Base-by-base conservation (phyloP, 2,888 invertebrate species). In the Caenorhabditis panamensis region DNA sequence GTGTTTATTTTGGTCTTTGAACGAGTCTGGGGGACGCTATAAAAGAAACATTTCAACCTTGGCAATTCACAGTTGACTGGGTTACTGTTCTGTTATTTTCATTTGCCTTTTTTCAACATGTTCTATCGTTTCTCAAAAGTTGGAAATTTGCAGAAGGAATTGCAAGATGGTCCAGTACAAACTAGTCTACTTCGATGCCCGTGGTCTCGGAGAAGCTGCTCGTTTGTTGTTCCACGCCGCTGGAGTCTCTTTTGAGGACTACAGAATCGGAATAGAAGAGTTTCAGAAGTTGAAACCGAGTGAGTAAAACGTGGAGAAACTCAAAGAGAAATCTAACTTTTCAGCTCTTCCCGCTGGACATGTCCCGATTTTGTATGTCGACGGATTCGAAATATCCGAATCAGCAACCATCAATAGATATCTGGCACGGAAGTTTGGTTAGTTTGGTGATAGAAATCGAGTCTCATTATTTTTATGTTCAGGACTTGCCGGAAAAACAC, bases 141-240 rank as follows among this genome's bases (percentile, higher is more conserved):
- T n/a, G n/a, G n/a, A n/a, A n/a, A n/a, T n/a, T 31, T 31, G 4
- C 31, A 31, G 9, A 31, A 31, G 4, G 9, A 9, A 6, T 31
- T 31, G 4, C 31, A 31, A 9, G 5, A 71, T 71, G 71, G 62
- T 71, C 37, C 71, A 71, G 8, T 71, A 71, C 22, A 62, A 71
- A 44, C 31, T 75, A 11, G 59, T 41, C 0, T 75, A 66, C 49
- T 75, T 75, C 31, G 59, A 75, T 53, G 56, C 56, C n/a, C 66
- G 73, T 20, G 73, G 73, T 37, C 28, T 66, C 22, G 73, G 59
- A 24, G 73, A 75, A 53, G 49, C 37, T 6, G 28, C 56, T 22
- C 56, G 67, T 31, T 44, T 56, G 20, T n/a, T 67, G 41, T 67
- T 67, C 20, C n/a, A 44, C n/a, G 31, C 56, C 0, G 28, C 44